Conservation (phyloP, 2,113 vertebrate genomes). For the Vidua macroura region DNA sequence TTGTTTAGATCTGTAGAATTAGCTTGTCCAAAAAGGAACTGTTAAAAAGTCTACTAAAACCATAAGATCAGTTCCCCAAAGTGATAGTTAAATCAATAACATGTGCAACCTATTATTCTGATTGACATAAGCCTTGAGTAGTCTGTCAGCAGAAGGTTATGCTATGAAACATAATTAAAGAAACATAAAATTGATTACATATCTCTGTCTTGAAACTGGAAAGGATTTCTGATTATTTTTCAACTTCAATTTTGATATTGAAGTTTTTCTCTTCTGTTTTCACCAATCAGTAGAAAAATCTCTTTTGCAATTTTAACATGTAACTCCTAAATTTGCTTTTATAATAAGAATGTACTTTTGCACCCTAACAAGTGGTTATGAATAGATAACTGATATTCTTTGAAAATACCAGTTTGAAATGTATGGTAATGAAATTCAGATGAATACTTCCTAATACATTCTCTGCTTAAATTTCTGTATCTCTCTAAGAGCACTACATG, state of each 20-base stretch:
- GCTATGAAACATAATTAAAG: constrained; percentile 57
- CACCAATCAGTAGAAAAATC: constrained; percentile 24
- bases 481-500: not conserved
- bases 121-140: constrained; percentile 48
- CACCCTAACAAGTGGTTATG: not conserved
- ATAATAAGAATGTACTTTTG: not conserved
- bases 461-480: not conserved
- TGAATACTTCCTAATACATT: not conserved
- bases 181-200: constrained; percentile 49
- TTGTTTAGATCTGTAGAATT: constrained; percentile 5
- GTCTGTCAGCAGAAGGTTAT: constrained; percentile 52
- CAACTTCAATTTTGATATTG: not conserved
- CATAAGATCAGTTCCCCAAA: constrained; percentile 15
- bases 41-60: constrained; percentile 41
- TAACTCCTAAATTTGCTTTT: constrained; percentile 2
- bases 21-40: constrained; percentile 16
- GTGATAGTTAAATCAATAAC: constrained; percentile 58
- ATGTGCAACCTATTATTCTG: constrained; percentile 46
- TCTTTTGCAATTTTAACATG: constrained; percentile 4
- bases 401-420: constrained; percentile 8
- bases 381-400: constrained; percentile 8
- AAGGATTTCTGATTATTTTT: constrained; percentile 39
- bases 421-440: not conserved
- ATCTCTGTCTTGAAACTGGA: not conserved
- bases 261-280: constrained; percentile 22